A percentile compares a stretch with the other conserved stretches of the same genome.
Evolutionary conservation across 2,113 vertebrate species (phyloP).

Genomic region (Chionomys nivalis): DNA sequence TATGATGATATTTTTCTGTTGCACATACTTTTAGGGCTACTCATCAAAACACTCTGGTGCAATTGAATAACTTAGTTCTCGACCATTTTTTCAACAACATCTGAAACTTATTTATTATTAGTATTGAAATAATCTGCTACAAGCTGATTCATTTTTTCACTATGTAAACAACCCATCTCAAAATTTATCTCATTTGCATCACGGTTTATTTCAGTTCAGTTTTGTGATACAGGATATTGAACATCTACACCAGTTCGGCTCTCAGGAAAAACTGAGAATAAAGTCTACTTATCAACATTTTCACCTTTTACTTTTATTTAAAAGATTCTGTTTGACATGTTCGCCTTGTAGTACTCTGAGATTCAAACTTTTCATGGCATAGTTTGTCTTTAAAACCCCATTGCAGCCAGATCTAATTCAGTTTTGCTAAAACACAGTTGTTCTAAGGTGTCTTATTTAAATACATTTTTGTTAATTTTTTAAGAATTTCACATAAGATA

Average conservation of each 20-base stretch:
- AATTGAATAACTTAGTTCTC: slow-evolving; percentile 15
- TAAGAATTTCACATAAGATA: neutral
- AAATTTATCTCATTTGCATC: slow-evolving; percentile 45
- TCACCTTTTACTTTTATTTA: neutral
- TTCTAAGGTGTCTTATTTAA: neutral
- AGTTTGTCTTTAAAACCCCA: neutral
- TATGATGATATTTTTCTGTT: neutral
- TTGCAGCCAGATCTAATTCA: neutral
- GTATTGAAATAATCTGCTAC: slow-evolving; percentile 15
- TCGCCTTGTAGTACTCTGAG: neutral
- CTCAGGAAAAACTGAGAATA: neutral
- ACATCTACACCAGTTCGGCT: slow-evolving; percentile 25
- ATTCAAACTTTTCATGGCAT: neutral
- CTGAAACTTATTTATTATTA: slow-evolving; percentile 35
- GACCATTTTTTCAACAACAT: slow-evolving; percentile 23
- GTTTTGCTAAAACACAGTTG: neutral
- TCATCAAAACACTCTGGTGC: slow-evolving; percentile 52
- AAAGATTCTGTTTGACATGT: neutral
- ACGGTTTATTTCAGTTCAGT: slow-evolving; percentile 45
- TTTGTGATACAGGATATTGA: slow-evolving; percentile 47
- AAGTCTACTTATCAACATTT: neutral
- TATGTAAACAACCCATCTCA: slow-evolving; percentile 26
- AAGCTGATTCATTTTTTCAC: neutral
- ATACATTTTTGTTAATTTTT: neutral
- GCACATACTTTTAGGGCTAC: slow-evolving; percentile 50